These are phyloP conservation scores for Bruchidius siliquastri DNA, from an alignment of 2,888 invertebrate species.

Conservation along the genomic window DNA sequence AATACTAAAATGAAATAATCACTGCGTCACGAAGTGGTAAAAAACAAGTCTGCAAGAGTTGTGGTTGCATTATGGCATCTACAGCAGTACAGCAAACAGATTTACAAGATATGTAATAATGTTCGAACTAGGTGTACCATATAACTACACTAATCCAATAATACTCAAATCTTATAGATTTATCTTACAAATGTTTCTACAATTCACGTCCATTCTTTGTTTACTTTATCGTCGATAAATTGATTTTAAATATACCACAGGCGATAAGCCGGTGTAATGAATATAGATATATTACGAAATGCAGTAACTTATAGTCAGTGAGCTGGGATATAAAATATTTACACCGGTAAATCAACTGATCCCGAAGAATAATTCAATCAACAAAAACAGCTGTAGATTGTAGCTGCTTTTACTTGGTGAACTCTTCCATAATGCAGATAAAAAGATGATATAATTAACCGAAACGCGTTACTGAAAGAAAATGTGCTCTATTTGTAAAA, in stretches of 20 bases:
- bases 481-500: too few species aligned
- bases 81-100: not conserved
- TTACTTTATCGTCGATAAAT: conserved; percentile 15
- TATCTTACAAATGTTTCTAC: not conserved
- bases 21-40: not conserved
- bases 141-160: not conserved
- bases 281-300: not conserved
- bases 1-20: not conserved
- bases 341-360: too few species aligned
- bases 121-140: not conserved
- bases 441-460: too few species aligned
- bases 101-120: not conserved
- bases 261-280: conserved; percentile 8
- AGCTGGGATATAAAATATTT: not conserved
- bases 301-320: not conserved
- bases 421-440: too few species aligned
- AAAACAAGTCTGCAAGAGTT: too few species aligned
- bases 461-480: too few species aligned
- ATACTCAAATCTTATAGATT: not conserved
- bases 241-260: conserved; percentile 13
- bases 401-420: too few species aligned
- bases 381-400: too few species aligned
- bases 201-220: conserved; percentile 1
- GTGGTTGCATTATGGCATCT: not conserved
- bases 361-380: too few species aligned